A percentile compares a stretch with the other conserved stretches of the same genome.
Conservation (phyloP, 2,113 vertebrate genomes). For the Isurus oxyrinchus region DNA sequence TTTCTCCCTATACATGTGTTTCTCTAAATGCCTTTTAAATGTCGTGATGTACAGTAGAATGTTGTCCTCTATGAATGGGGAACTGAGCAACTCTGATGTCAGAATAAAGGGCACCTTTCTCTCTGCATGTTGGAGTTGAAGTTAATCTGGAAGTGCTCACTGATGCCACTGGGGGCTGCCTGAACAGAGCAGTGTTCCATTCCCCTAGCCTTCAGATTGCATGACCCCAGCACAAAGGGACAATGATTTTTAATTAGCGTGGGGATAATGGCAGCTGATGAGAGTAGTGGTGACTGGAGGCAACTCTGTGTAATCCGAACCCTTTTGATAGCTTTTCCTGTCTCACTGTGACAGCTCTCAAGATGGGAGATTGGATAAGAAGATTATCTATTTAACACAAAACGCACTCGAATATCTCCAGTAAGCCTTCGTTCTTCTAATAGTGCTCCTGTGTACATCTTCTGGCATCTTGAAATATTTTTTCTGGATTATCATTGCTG, state of each 20-base stretch:
- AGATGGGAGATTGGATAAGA: background rate
- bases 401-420: background rate
- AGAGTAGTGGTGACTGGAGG: background rate
- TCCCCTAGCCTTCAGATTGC: background rate
- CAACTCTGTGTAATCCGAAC: background rate
- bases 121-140: background rate
- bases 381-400: background rate
- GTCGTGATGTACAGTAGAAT: background rate
- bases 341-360: background rate
- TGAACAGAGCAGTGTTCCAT: background rate
- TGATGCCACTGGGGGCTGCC: background rate
- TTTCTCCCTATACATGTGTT: background rate
- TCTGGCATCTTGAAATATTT: background rate
- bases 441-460: background rate
- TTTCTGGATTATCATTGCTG: slow-evolving; percentile 1
- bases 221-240: background rate
- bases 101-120: background rate
- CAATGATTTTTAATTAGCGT: background rate
- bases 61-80: background rate
- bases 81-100: background rate
- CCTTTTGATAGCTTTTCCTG: too few species aligned
- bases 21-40: background rate
- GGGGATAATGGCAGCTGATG: background rate
- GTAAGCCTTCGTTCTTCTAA: background rate
- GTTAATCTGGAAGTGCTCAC: background rate